phyloP scores from a whole-genome alignment of 2,113 vertebrate genomes.

The Cyanoramphus novaezelandiae region DNA sequence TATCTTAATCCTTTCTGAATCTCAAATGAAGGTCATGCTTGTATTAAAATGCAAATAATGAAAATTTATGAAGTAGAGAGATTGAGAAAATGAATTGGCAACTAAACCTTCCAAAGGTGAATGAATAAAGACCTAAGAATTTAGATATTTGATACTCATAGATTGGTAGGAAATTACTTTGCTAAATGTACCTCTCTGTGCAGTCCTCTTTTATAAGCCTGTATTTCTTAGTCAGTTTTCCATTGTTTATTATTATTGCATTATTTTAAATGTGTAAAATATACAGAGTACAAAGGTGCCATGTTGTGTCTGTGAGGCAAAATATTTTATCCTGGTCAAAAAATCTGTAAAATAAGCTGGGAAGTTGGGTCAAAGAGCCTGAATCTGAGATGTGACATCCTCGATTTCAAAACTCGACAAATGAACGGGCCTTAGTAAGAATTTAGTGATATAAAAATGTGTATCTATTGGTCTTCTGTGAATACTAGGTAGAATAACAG shows the following conservation, averaged over 20 bases:
- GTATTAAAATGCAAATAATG: constrained; percentile 40
- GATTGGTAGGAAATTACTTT: not conserved
- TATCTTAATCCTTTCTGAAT: not conserved
- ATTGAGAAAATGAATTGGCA: constrained; percentile 18
- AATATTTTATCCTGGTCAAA: not conserved
- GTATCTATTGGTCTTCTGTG: not conserved
- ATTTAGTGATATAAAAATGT: not conserved
- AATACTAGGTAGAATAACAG: not conserved
- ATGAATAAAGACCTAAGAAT: constrained; percentile 20
- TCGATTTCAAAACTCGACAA: not conserved
- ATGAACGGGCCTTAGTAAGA: not conserved
- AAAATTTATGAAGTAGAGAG: constrained; percentile 12
- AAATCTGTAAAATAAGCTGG: not conserved
- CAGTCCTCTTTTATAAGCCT: not conserved
- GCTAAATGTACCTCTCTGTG: not conserved
- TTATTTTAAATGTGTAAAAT: not conserved
- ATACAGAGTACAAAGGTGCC: not conserved
- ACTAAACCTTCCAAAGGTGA: not conserved
- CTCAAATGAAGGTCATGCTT: not conserved
- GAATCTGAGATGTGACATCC: not conserved
- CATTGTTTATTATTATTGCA: not conserved
- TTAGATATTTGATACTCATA: not conserved
- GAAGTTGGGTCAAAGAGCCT: not conserved
- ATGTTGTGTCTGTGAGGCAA: not conserved
- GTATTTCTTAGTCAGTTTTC: not conserved